A percentile compares a stretch with the other conserved stretches of the same genome.
phyloP scores from a whole-genome alignment of 2,797 vertebrate species.

The Morelia viridis region DNA sequence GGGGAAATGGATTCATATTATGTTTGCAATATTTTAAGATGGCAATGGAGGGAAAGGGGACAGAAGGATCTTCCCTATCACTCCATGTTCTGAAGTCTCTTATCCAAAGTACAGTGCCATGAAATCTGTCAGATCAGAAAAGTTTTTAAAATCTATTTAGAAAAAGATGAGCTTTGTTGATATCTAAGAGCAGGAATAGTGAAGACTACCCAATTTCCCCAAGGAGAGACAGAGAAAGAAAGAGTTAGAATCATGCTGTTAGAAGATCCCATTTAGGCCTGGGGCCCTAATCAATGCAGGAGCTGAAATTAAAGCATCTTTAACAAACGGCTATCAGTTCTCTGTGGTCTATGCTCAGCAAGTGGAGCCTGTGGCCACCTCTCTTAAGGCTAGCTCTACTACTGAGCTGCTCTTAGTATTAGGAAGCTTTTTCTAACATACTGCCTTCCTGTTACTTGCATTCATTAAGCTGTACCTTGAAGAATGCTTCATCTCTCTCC shows the following conservation, averaged over 20 bases:
- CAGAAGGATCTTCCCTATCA: not conserved
- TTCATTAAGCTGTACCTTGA: not conserved
- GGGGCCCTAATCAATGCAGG: not conserved
- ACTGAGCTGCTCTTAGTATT: not conserved
- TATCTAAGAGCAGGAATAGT: not conserved
- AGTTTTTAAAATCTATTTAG: not conserved
- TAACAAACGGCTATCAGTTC: not conserved
- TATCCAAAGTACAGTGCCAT: not conserved
- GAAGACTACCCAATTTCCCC: not conserved
- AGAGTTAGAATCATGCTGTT: not conserved
- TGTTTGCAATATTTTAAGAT: not conserved
- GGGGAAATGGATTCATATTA: not conserved
- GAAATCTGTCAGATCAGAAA: not conserved
- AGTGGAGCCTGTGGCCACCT: not conserved
- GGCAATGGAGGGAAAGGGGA: not conserved
- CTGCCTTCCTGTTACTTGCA: not conserved
- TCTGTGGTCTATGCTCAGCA: not conserved
- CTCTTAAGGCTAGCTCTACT: not conserved
- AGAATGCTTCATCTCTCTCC: not conserved
- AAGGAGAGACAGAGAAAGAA: not conserved
- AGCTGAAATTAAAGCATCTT: not conserved
- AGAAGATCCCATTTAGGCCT: not conserved
- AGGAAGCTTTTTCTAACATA: not conserved
- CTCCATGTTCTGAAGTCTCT: too few species aligned
- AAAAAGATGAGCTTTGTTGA: not conserved